Base-by-base conservation (phyloP, 2,888 invertebrate genomes). In the Neoitamus cyanurus region DNA sequence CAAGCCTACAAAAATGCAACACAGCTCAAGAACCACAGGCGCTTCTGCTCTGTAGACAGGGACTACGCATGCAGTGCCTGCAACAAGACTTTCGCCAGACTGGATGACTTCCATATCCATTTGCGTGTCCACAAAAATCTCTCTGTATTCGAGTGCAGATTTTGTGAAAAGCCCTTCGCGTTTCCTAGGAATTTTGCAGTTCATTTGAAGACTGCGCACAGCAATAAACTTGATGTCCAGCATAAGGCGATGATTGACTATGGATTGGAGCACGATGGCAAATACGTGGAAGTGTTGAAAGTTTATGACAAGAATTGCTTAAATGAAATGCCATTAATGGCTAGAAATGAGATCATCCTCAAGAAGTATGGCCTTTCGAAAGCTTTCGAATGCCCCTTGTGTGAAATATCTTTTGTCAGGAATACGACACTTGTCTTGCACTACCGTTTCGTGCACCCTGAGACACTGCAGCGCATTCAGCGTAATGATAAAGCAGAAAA, bases 361-460 rank as follows among this genome's bases (percentile, higher is more conserved):
- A 13, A 48, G 7, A 72, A 72, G 3, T 72, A 72, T 25, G 25
- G 69, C 15, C 68, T 85, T 6, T 31, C 37, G 28, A 83, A 78
- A 25, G 72, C 36, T 13, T 85, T 70, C 73, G 42, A 69, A 25
- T 86, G 86, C 73, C 58, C 70, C 4, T 25, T 84, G 6, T 87
- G 87, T 77, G 20, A 77, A 3, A 28, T 87, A 30, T n/a, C 34
- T 3, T 87, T 87, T 83, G 70, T 87, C 1, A 78, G 83, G 70
- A 69, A 31, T 2, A 78, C 69, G 11, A 86, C 83, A 28, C 36
- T 87, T 30, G 77, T 83, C 37, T 85, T 87, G n/a, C 87, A 87
- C 68, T 85, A 77, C 37, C 83, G 83, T 70, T 36, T 86, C 1
- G 86, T 84, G 75, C 86, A 87, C n/a, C 13, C 13, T 13, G 25